Conservation (phyloP, 2,113 vertebrate genomes). For the Pheucticus melanocephalus region DNA sequence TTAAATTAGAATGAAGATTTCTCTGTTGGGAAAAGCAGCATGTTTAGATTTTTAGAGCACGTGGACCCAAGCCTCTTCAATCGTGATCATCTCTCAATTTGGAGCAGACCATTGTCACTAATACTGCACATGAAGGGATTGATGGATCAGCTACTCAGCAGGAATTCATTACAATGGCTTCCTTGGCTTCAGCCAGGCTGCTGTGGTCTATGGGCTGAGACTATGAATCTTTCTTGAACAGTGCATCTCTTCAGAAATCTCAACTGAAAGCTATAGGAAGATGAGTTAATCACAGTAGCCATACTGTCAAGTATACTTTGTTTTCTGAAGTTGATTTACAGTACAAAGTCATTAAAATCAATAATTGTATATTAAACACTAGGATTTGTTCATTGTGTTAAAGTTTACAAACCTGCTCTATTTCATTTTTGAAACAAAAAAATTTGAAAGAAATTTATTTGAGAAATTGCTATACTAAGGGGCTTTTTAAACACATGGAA, state of each 20-base stretch:
- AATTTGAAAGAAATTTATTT: background rate
- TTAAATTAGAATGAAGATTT: background rate
- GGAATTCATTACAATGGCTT: background rate
- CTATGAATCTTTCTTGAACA: background rate
- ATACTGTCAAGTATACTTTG: background rate
- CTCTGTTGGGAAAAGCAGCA: background rate
- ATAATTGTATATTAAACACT: constrained; percentile 42
- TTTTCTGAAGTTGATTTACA: constrained; percentile 48
- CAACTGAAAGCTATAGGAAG: background rate
- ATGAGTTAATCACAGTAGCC: background rate
- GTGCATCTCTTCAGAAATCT: constrained; percentile 7
- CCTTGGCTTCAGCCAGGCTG: background rate
- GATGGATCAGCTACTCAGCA: background rate
- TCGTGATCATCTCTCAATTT: background rate
- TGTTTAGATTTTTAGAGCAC: background rate
- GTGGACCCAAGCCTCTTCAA: background rate
- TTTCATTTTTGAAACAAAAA: background rate
- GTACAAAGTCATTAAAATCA: constrained; percentile 12
- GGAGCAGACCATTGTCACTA: background rate
- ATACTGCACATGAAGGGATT: background rate
- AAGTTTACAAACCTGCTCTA: constrained; percentile 16
- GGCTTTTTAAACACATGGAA: background rate
- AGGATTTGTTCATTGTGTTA: background rate
- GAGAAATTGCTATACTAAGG: background rate
- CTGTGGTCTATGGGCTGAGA: background rate